Base-by-base conservation (phyloP, 2,113 vertebrate genomes). In the Albula goreensis region DNA sequence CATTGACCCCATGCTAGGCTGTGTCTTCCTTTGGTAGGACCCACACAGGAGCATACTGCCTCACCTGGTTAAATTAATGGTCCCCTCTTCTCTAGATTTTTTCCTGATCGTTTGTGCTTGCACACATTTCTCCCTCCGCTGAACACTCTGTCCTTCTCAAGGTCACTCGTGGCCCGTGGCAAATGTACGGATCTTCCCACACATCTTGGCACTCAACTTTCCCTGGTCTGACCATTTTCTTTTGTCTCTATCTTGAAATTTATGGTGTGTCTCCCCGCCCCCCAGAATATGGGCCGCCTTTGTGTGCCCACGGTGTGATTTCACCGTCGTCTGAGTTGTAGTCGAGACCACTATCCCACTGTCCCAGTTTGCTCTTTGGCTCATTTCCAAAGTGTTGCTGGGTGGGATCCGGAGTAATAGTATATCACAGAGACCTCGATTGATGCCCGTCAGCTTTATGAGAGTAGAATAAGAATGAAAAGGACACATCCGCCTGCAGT, bases 1-100 rank as follows among this genome's bases (percentile, higher is more conserved):
- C 56, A 41, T 31, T 83, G 56, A 77, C 57, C 79, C 5, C 15
- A 41, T 81, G 41, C 66, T 50, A 11, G 19, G 41, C 77, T 31
- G 9, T 63, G 50, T n/a, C 25, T 53, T 48, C 25, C 12, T 22
- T 84, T 74, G 50, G 56, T 7, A 50, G 48, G 50, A 85, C 9
- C 56, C 83, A 53, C 25, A 17, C 49, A 53, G 50, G 51, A 50
- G 22, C 19, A 19, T 41, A 15, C 57, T 85, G 9, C 17, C 74
- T 70, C 66, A 49, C 49, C 79, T 50, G n/a, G 15, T 52, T 86
- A 57, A 74, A 50, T 66, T 50, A 81, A 80, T 85, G 85, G 13
- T 19, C 25, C 49, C 50, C 22, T 81, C 80, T 81, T 15, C 41
- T n/a, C 70, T 7, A 12, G 63, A 50, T 41, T 50, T 85, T 63